Evolutionary conservation across 2,888 invertebrate species (phyloP), one percentile per base, ranked within the genome.

Genomic region (Caenorhabditis becei): DNA sequence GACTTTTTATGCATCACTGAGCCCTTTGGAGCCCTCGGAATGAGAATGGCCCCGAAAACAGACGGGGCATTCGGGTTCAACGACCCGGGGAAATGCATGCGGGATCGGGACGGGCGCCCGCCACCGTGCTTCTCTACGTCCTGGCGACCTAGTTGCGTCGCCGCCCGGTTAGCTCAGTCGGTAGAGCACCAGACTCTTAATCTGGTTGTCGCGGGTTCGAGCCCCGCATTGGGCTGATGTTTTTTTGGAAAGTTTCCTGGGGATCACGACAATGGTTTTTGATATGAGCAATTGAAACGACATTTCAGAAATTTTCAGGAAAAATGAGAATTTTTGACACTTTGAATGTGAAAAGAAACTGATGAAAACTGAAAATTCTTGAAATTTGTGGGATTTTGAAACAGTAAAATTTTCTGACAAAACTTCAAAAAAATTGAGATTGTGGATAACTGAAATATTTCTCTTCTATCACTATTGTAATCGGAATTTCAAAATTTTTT

Each of bases 131-230:
- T 24, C 1, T 51, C 23, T n/a, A 32, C 56, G 32, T 35, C 56
- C 56, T 56, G 56, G 8, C 56, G 32, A 7, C 18, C 18, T 1
- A 1, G 5, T 10, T 20, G 7, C 28, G 10, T 53, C 62, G 66
- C 58, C 70, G 87, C 84, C 86, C 87, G 88, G 88, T 88, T 88
- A 88, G 88, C 88, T 88, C 88, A 88, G 88, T 88, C 88, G 88
- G 88, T 88, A 88, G 88, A 88, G 88, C 88, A 88, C 88, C 88
- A 88, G 88, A 88, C 88, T 88, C 88, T 88, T 88, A 88, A 88
- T 88, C 88, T 88, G 88, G 88, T 83, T 88, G 88, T 88, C 88
- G 87, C 88, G 88, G 88, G 88, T 88, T 88, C 88, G 88, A 88
- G 88, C 87, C 88, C 88, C 88, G 87, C 87, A 88, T 88, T 84